Percentiles rank a stretch among this genome's conserved stretches.
Conservation (phyloP, 2,888 invertebrate species). For the Brachyptera putata region DNA sequence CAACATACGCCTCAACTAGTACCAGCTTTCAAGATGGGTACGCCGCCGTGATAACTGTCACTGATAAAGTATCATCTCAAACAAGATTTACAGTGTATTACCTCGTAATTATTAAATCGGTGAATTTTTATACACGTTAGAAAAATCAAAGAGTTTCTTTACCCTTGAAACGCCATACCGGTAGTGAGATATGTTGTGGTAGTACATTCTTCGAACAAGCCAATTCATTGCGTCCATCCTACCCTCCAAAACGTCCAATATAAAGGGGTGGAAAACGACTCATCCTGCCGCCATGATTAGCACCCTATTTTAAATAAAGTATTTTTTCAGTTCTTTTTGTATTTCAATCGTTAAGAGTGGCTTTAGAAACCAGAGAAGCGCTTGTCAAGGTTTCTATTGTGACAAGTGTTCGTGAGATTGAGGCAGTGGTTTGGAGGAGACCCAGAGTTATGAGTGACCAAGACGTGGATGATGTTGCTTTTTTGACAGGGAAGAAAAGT, state of each 20-base stretch:
- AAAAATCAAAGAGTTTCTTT: no score
- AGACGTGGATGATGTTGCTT: slow-evolving; percentile 89
- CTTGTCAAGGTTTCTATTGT: slow-evolving; percentile 49
- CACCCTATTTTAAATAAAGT: no score
- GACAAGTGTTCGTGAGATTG: slow-evolving; percentile 47
- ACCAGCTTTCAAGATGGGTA: background rate
- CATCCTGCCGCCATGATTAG: background rate
- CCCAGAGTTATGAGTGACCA: slow-evolving; percentile 71
- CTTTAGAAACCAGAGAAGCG: slow-evolving; percentile 39
- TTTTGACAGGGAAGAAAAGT: slow-evolving; percentile 64
- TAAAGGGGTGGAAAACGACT: background rate
- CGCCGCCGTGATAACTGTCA: background rate
- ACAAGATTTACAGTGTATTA: no score
- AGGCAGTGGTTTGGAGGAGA: slow-evolving; percentile 48
- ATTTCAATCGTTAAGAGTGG: no score
- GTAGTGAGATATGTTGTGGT: no score
- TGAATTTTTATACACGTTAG: no score
- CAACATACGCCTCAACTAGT: background rate
- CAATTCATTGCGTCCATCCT: background rate
- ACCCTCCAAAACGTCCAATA: background rate
- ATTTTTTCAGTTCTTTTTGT: no score
- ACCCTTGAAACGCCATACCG: no score
- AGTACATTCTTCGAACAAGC: no score
- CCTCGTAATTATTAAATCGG: no score
- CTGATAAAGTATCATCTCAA: background rate